Evolutionary conservation across 2,113 vertebrate species (phyloP).

Genomic region (Trichechus manatus): DNA sequence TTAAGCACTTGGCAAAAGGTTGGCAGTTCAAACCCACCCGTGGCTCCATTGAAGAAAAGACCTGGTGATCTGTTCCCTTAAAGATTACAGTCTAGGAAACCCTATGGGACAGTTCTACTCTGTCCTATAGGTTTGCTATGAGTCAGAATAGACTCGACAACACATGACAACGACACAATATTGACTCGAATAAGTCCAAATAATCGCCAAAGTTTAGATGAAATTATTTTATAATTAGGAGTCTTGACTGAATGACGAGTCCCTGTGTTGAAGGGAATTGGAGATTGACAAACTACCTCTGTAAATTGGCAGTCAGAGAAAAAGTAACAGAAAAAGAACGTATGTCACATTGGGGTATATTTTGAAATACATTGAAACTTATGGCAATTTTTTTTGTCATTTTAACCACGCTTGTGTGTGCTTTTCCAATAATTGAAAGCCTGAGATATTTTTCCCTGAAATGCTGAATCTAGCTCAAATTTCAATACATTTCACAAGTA

Average conservation of each 20-base stretch:
- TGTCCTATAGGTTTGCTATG: neutral
- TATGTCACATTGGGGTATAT: neutral
- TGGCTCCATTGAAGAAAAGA: neutral
- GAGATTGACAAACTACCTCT: neutral
- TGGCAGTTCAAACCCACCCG: neutral
- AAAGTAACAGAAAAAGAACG: neutral
- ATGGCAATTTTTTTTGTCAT: neutral
- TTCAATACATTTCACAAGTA: slow-evolving; percentile 57
- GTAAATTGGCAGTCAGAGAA: neutral
- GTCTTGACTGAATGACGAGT: neutral
- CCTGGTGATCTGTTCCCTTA: neutral
- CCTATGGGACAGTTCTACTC: neutral
- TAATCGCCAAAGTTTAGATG: neutral
- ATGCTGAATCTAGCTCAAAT: neutral
- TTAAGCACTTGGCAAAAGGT: neutral
- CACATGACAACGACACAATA: neutral
- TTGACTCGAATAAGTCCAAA: slow-evolving; percentile 11
- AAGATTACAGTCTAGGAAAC: neutral
- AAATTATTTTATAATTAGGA: neutral
- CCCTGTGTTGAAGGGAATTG: neutral
- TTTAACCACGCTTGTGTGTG: neutral
- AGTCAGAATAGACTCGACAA: neutral
- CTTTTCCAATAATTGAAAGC: neutral
- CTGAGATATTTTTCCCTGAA: slow-evolving; percentile 14
- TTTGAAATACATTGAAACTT: neutral